Base-by-base conservation (phyloP, 2,797 vertebrate genomes). In the Fratercula arctica region DNA sequence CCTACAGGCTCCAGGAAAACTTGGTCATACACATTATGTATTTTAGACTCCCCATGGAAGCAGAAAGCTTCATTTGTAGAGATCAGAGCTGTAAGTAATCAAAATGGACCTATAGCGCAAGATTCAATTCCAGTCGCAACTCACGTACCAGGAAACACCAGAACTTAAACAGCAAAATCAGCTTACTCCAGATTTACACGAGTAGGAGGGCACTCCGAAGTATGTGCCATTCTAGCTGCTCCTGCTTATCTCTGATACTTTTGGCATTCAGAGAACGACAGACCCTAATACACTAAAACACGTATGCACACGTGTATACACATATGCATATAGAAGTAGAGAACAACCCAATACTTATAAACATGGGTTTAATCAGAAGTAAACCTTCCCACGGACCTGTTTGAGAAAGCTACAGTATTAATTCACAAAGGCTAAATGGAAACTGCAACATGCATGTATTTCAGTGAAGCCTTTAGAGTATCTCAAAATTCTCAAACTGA, bases 401-500 rank as follows among this genome's bases (percentile, higher is more conserved):
- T 13, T 63, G 48, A 85, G 72, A 92, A 53, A 56, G 74, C 45
- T 85, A 60, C 46, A 72, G 45, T 21, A 46, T 46, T 85, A 79
- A 41, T 33, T 64, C 86, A 86, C 53, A 82, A 76, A 86, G 79
- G 53, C 50, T 68, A 89, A 85, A 57, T 46, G 45, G 64, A 94
- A 94, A 81, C 24, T 67, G 48, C 74, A 90, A 83, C 69, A 63
- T 56, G 48, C 31, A 67, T 93, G 43, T 50, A 76, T 53, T 89
- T 94, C 90, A 91, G 66, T 87, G 64, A 81, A 95, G 59, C n/a
- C 66, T 92, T 95, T 91, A 83, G 45, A 93, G 18, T 20, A 64
- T 59, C 80, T 89, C 51, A 79, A 73, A 90, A 82, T 29, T 41
- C 61, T 87, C 48, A 64, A 93, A 80, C 26, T 57, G 56, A 93